These are phyloP conservation scores for Laspeyria flexula DNA, from an alignment of 2,888 invertebrate species.

Conservation along the genomic window DNA sequence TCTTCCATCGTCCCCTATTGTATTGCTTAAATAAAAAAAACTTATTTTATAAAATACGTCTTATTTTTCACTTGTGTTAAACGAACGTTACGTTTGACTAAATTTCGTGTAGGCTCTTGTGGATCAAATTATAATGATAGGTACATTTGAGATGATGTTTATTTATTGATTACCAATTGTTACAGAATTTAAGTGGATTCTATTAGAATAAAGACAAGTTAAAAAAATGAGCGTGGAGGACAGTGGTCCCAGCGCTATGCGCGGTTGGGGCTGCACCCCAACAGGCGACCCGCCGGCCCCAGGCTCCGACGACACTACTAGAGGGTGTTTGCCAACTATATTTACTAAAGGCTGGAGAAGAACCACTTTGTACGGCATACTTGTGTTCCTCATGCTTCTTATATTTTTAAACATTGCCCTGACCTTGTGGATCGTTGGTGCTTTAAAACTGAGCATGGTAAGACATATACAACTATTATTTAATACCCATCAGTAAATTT, in stretches of 20 bases:
- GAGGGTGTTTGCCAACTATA: constrained; percentile 58
- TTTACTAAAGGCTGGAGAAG: constrained; percentile 94
- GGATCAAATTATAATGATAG: too few species aligned
- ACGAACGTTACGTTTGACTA: constrained; percentile 13
- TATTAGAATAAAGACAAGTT: constrained; percentile 3
- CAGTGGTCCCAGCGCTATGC: constrained; percentile 57
- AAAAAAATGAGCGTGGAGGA: constrained; percentile 61
- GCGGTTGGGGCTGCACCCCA: constrained; percentile 79
- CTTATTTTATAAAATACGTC: too few species aligned
- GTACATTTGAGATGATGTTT: too few species aligned
- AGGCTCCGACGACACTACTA: constrained; percentile 44
- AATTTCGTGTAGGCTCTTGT: too few species aligned
- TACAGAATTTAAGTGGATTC: constrained; percentile 50
- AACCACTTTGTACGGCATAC: constrained; percentile 94
- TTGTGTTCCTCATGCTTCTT: constrained; percentile 93
- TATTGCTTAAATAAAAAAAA: constrained; percentile 40
- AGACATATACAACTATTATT: constrained; percentile 60
- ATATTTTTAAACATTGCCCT: constrained; percentile 97
- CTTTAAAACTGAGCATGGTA: constrained; percentile 97
- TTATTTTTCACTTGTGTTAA: constrained; percentile 10
- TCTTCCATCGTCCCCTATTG: constrained; percentile 56
- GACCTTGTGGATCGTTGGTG: constrained; percentile 97
- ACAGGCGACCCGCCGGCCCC: constrained; percentile 68
- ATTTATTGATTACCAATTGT: constrained; percentile 55
- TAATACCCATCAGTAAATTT: too few species aligned